Evolutionary conservation across 2,797 vertebrate genomes (phyloP).

Genomic region (Acrossocheilus fasciatus): DNA sequence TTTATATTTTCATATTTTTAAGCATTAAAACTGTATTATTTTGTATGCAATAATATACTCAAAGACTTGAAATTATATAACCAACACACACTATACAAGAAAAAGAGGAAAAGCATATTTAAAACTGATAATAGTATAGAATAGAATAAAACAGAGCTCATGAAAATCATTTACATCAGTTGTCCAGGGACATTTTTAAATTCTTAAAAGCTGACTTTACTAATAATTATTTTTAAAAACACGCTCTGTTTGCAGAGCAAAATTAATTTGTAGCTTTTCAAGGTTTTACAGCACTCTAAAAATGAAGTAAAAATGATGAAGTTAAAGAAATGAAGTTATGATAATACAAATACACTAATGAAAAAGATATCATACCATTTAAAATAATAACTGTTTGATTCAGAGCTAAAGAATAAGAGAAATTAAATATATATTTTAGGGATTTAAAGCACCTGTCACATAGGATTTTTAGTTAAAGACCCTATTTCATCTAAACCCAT

Average conservation of each 20-base stretch:
- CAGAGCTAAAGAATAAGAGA: not conserved
- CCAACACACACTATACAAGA: not conserved
- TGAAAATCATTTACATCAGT: not conserved
- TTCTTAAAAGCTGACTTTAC: not conserved
- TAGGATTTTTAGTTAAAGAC: not conserved
- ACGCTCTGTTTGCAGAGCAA: not conserved
- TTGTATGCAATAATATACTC: not conserved
- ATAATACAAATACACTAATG: not conserved
- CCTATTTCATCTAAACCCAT: not conserved
- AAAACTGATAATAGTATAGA: not conserved
- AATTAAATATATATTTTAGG: not conserved
- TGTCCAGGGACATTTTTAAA: not conserved
- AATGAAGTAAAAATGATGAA: not conserved
- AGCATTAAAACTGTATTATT: not conserved
- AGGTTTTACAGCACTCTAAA: not conserved
- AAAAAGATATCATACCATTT: not conserved
- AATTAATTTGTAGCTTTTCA: not conserved
- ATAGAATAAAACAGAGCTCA: too few relatives aligned
- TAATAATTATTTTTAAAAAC: not conserved
- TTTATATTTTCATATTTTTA: not conserved
- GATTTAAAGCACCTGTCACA: not conserved
- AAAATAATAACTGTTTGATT: not conserved
- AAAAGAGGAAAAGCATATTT: not conserved
- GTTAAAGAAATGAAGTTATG: not conserved
- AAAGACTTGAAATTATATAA: not conserved